Evolutionary conservation across 2,888 invertebrate species (phyloP), one percentile per base, ranked within the genome.

Genomic region (Zele albiditarsus): DNA sequence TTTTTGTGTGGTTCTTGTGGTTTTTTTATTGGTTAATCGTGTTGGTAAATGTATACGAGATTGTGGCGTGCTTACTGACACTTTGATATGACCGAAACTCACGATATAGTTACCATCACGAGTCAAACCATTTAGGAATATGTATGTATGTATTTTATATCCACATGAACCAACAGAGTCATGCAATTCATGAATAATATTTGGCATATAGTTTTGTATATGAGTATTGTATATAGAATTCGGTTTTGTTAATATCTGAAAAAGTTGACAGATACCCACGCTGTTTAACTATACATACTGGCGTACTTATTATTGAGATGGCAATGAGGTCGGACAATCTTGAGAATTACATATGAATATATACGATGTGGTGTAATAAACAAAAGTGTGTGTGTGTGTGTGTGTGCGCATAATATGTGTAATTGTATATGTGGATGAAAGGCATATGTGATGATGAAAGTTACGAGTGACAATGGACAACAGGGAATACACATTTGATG

Each of bases 51-150:
- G 63, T 75, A 58, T 27, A 77, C 53, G 71, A 80, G 77, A 80
- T 84, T 84, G 57, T 69, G 80, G 83, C 86, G 84, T 86, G 86
- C 83, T 84, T 80, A 82, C 81, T 82, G 83, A 84, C 83, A 83
- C 81, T 86, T 81, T 79, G 80, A 75, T 78, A 8, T 20, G 78
- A 80, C 79, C 80, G 71, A 79, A 81, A 82, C 78, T 81, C 80
- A 77, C 80, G 28, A 57, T 69, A 68, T n/a, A 31, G 31, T 12
- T n/a, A 10, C 2, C n/a, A 10, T 27, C 38, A 38, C 27, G 16
- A n/a, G 20, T 28, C 57, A 53, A 69, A 20, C 20, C 57, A 67
- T 31, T 53, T 31, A 27, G 16, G 6, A 49, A 53, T 20, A 57
- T 33, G 16, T 28, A 62, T 62, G 2, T 12, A 12, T 42, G 12